Evolutionary conservation across 2,888 invertebrate genomes (phyloP).

Genomic region (Mimas tiliae): DNA sequence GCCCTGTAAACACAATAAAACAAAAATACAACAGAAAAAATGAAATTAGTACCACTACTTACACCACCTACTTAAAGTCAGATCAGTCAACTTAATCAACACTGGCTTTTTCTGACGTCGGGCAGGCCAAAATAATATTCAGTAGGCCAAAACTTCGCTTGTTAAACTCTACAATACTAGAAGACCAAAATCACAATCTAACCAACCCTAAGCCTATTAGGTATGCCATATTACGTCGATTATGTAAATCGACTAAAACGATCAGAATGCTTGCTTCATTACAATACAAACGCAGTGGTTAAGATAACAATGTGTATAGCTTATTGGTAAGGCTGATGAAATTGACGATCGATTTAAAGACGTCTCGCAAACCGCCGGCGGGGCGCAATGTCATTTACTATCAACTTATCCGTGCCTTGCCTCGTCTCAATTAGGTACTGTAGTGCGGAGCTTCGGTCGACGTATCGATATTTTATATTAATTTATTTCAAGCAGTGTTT

Average conservation of each 20-base stretch:
- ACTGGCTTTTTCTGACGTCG: too few relatives aligned
- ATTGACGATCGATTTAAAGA: slow-evolving; percentile 45
- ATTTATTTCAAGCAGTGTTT: too few relatives aligned
- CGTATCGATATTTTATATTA: slow-evolving; percentile 10
- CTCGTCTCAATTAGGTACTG: slow-evolving; percentile 57
- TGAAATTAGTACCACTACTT: too few relatives aligned
- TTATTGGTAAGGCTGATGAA: slow-evolving; percentile 23
- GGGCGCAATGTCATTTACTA: slow-evolving; percentile 28
- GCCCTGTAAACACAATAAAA: too few relatives aligned
- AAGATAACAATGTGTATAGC: slow-evolving; percentile 15
- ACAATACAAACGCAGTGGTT: slow-evolving; percentile 20
- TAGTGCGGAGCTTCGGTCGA: slow-evolving; percentile 52
- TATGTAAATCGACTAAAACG: slow-evolving; percentile 4
- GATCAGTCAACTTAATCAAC: too few relatives aligned
- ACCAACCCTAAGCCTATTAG: too few relatives aligned
- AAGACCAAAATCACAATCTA: too few relatives aligned
- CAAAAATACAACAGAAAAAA: too few relatives aligned
- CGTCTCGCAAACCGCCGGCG: slow-evolving; percentile 44
- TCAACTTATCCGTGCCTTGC: slow-evolving; percentile 49
- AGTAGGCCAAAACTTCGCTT: too few relatives aligned
- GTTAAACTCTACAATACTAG: too few relatives aligned
- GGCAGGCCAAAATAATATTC: too few relatives aligned
- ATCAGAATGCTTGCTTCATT: slow-evolving; percentile 19
- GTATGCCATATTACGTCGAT: background rate
- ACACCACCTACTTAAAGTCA: too few relatives aligned